Conservation (phyloP, 2,113 vertebrate species). For the Charina bottae region DNA sequence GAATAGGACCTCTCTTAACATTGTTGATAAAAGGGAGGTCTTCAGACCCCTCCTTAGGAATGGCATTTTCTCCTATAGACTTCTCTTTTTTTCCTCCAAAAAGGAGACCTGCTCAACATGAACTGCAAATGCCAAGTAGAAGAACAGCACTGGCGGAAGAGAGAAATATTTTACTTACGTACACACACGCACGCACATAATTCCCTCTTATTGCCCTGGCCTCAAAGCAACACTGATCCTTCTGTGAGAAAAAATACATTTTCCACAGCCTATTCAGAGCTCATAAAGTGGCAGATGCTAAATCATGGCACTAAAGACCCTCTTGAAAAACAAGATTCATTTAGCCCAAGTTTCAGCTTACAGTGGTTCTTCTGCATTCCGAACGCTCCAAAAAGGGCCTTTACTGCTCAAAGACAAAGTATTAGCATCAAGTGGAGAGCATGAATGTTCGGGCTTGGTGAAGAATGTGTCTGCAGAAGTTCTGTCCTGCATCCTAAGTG, state of each 20-base stretch:
- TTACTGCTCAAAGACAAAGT: conserved; percentile 38
- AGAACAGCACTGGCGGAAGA: background rate
- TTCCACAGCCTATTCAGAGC: conserved; percentile 42
- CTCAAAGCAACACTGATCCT: conserved; percentile 53
- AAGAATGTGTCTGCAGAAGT: conserved; percentile 43
- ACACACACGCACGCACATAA: background rate
- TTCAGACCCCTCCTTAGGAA: background rate
- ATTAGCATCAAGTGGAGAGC: background rate
- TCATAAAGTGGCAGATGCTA: conserved; percentile 39
- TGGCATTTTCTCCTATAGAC: background rate
- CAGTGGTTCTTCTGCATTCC: background rate
- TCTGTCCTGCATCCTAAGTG: conserved; percentile 23
- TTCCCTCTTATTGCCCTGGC: conserved; percentile 33
- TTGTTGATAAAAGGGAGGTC: background rate
- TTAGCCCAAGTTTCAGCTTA: conserved; percentile 49
- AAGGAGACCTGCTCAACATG: background rate
- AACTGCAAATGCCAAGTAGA: background rate
- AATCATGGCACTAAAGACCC: conserved; percentile 55
- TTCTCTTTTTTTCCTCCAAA: background rate
- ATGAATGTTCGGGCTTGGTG: conserved; percentile 2
- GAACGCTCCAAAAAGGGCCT: conserved; percentile 54
- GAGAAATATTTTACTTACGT: background rate
- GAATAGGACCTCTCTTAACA: background rate
- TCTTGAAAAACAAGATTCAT: conserved; percentile 56
- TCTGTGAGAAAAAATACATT: conserved; percentile 31